Conservation (phyloP, 2,888 invertebrate genomes). For the Tetranychus piercei region DNA sequence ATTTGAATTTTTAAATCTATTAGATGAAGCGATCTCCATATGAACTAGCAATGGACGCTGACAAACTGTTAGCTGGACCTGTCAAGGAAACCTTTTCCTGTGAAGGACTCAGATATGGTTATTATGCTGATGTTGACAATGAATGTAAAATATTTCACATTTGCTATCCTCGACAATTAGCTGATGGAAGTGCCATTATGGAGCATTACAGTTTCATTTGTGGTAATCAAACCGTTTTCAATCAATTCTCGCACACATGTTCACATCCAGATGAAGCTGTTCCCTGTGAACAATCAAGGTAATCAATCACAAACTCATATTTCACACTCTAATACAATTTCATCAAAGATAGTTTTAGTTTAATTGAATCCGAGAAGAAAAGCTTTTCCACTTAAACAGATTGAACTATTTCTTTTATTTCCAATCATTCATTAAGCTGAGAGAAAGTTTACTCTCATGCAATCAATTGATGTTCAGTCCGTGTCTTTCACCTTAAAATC, state of each 20-base stretch:
- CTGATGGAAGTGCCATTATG: background rate
- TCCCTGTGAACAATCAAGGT: constrained; percentile 15
- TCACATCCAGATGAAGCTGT: constrained; percentile 13
- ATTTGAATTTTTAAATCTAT: background rate
- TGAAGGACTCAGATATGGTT: constrained; percentile 23
- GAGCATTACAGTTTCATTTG: constrained; percentile 17
- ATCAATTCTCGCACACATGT: constrained; percentile 19
- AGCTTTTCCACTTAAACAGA: too few relatives aligned
- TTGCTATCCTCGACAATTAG: constrained; percentile 21
- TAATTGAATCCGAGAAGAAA: too few relatives aligned
- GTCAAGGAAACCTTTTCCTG: constrained; percentile 24
- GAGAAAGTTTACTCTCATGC: too few relatives aligned
- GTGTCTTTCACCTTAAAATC: too few relatives aligned
- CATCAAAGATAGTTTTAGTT: too few relatives aligned
- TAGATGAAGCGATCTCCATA: background rate
- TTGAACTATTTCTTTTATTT: too few relatives aligned
- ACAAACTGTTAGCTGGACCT: background rate
- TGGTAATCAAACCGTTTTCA: constrained; percentile 21
- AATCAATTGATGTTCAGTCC: too few relatives aligned
- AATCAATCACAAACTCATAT: background rate
- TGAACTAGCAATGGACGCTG: background rate
- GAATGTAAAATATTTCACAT: constrained; percentile 26
- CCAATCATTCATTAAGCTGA: too few relatives aligned
- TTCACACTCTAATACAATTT: too few relatives aligned
- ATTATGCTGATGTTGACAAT: constrained; percentile 26